Evolutionary conservation across 2,113 vertebrate species (phyloP), one percentile per base, ranked within the genome.

Genomic region (Columba livia): DNA sequence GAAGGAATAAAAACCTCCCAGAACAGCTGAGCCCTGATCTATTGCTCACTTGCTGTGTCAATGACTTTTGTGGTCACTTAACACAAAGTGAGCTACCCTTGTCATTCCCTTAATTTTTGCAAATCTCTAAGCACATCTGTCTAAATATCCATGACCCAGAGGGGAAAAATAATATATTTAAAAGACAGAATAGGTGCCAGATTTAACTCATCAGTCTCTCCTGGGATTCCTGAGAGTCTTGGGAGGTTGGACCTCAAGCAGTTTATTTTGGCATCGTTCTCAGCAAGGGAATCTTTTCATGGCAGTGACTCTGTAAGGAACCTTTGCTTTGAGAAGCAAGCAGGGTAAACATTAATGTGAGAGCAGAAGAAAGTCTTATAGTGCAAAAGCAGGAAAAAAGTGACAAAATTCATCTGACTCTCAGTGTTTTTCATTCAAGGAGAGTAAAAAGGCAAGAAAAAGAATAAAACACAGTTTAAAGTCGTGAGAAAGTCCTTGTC

Each of bases 171-270:
- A 89, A 93, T 75, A 73, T 81, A 95, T 92, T 92, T 87, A 79
- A 95, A 89, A 89, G 54, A 96, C 1, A 1, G 88, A 87, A 81
- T 71, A 34, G 15, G 50, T 94, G 96, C 95, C 96, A 96, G 95
- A 94, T 95, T 94, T 94, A 97, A 95, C 80, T 97, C 92, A 93
- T 96, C 94, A 89, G 90, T 89, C 90, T 94, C 90, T 87, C 56
- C 78, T 91, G 88, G 80, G 66, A 96, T 93, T 96, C 92, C 83
- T 90, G 66, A 93, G 79, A 95, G 57, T 95, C 89, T 91, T 95
- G 85, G 88, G 93, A 90, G 83, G 79, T 94, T 88, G 73, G 57
- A 96, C 94, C 93, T 93, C 65, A 19, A 96, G 96, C 90, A 92
- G 77, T 94, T 95, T 96, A 79, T 94, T 96, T 96, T 96, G 96